Base-by-base conservation (phyloP, 2,113 vertebrate genomes). In the Lagopus leucura region DNA sequence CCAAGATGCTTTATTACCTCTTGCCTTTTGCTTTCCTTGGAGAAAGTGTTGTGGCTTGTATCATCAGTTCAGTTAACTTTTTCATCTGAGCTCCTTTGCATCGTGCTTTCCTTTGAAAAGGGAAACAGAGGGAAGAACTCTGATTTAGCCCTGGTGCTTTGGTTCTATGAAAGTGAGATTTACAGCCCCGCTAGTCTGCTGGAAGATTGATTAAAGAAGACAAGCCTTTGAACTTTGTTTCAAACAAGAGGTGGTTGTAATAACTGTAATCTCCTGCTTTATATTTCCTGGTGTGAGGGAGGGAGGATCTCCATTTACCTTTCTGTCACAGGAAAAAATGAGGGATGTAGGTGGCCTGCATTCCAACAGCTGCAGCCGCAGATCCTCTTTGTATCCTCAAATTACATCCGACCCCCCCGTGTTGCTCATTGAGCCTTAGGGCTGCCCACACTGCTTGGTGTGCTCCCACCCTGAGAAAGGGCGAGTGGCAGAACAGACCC, bases 161-260 rank as follows among this genome's bases (percentile, higher is more conserved):
- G 34, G 72, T 86, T 82, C 83, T 40, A 17, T 94, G 93, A 95
- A 97, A 97, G 92, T 50, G 89, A 96, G 95, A 96, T 97, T 96
- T 97, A 94, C 82, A 82, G 87, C 85, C 73, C 70, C 63, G 22
- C 79, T 95, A 89, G 89, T 94, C 82, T 92, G 82, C 71, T 87
- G 76, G 86, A 63, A 96, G 93, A 96, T 90, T 96, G 93, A 95
- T 97, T 98, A 96, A 95, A 92, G 92, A 83, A 32, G 91, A 82
- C 95, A 94, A 95, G 91, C 69, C 87, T 95, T 91, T 96, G 96
- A 97, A 97, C 95, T 95, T 94, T 47, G 84, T 95, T 95, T 96
- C 94, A 95, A 96, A 93, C 63, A 60, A 86, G 83, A 93, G 92
- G 48, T 54, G 45, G 84, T 78, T 94, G 92, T 96, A 93, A 97